These are phyloP conservation scores for Camelus dromedarius DNA, from an alignment of 2,113 vertebrate genomes.

Conservation along the genomic window DNA sequence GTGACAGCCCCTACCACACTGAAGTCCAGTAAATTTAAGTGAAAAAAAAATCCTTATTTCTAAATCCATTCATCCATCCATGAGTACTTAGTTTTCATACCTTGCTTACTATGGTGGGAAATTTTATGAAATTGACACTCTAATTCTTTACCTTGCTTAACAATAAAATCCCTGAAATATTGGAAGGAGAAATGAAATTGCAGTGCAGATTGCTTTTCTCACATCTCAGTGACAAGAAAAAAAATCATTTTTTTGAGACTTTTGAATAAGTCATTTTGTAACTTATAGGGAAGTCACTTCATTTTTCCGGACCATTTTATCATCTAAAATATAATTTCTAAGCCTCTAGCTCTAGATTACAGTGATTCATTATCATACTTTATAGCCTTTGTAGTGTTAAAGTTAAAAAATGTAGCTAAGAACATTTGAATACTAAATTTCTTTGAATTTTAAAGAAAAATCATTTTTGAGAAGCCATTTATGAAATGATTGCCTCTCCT, in stretches of 20 bases:
- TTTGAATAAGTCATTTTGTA: slow-evolving; percentile 23
- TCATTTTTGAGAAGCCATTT: background rate
- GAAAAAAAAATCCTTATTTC: slow-evolving; percentile 24
- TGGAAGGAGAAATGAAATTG: slow-evolving; percentile 57
- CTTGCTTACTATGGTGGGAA: background rate
- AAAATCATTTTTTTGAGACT: background rate
- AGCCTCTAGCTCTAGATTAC: background rate
- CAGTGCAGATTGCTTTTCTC: background rate
- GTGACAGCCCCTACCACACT: background rate
- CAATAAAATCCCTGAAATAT: slow-evolving; percentile 22
- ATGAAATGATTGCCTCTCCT: background rate
- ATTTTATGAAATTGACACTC: background rate
- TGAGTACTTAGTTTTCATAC: background rate
- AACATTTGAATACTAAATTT: slow-evolving; percentile 52
- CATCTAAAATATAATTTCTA: slow-evolving; percentile 37
- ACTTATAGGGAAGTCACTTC: slow-evolving; percentile 7
- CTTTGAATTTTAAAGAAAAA: slow-evolving; percentile 20
- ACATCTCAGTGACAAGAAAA: slow-evolving; percentile 9
- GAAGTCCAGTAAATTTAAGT: slow-evolving; percentile 35
- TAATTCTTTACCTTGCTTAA: background rate
- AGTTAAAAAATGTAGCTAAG: slow-evolving; percentile 22
- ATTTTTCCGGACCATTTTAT: slow-evolving; percentile 7
- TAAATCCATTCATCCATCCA: background rate
- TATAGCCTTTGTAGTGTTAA: background rate
- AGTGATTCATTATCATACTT: background rate